Conservation (phyloP, 2,113 vertebrate species). For the Oxyura jamaicensis region DNA sequence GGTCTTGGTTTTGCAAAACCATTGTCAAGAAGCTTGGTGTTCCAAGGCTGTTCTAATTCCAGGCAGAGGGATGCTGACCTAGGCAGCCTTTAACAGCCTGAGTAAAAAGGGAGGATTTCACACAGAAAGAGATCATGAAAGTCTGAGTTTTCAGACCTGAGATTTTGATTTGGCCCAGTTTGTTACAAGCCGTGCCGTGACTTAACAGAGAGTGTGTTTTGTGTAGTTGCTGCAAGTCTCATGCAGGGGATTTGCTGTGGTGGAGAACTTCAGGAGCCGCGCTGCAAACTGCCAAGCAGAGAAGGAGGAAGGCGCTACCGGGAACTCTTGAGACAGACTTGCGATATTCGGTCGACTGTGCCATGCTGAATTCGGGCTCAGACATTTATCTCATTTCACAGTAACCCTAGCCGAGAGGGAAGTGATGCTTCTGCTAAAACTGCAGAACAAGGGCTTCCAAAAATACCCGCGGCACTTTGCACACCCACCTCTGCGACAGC, state of each 20-base stretch:
- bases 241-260: too few relatives aligned
- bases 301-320: not conserved
- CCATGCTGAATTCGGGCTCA: accelerated
- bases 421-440: not conserved
- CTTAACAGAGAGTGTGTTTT: not conserved
- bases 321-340: not conserved
- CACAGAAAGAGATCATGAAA: accelerated
- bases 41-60: not conserved
- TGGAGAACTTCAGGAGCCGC: not conserved
- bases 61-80: not conserved
- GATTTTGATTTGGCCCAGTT: not conserved
- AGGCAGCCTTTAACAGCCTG: not conserved
- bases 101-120: not conserved
- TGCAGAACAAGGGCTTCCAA: not conserved
- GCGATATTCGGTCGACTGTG: not conserved
- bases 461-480: not conserved
- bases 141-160: not conserved
- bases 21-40: not conserved
- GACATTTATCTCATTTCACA: not conserved
- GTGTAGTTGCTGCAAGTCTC: accelerated
- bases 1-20: not conserved
- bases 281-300: not conserved
- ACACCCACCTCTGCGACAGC: not conserved
- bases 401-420: not conserved
- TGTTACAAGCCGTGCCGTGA: not conserved